These are phyloP conservation scores for Pica pica DNA, from an alignment of 2,113 vertebrate genomes.

Conservation along the genomic window DNA sequence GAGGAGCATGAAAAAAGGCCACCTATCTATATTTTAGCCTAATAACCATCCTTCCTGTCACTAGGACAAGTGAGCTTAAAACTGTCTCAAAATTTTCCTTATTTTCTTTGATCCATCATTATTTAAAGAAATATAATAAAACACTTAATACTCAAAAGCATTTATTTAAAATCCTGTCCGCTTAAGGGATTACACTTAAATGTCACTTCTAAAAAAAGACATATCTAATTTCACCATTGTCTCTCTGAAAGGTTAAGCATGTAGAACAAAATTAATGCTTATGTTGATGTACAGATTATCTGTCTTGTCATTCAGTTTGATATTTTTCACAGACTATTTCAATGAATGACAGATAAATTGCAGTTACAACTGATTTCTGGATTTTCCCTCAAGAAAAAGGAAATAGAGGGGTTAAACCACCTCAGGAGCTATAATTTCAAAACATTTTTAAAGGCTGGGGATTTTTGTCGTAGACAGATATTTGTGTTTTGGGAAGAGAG, in stretches of 20 bases:
- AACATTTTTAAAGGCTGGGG: neutral
- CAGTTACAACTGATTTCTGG: neutral
- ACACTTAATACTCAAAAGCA: neutral
- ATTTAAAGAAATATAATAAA: constrained; percentile 30
- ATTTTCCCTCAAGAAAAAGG: neutral
- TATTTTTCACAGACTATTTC: constrained; percentile 23
- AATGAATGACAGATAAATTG: constrained; percentile 48
- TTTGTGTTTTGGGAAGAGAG: neutral
- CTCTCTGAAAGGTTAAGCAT: constrained; percentile 29
- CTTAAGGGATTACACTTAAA: constrained; percentile 31
- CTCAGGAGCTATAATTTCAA: neutral
- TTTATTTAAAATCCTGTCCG: neutral
- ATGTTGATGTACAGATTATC: constrained; percentile 32
- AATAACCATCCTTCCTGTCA: neutral
- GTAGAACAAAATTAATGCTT: constrained; percentile 22
- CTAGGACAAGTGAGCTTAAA: neutral
- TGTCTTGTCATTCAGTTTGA: constrained; percentile 28
- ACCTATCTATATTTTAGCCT: neutral
- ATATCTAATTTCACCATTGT: constrained; percentile 34
- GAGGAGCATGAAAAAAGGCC: neutral
- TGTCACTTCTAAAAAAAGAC: constrained; percentile 36
- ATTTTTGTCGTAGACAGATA: neutral
- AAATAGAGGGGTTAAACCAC: neutral
- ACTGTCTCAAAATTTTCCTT: neutral
- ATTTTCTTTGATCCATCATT: neutral